phyloP scores from a whole-genome alignment of 2,888 invertebrate species.

The Entomobrya proxima region DNA sequence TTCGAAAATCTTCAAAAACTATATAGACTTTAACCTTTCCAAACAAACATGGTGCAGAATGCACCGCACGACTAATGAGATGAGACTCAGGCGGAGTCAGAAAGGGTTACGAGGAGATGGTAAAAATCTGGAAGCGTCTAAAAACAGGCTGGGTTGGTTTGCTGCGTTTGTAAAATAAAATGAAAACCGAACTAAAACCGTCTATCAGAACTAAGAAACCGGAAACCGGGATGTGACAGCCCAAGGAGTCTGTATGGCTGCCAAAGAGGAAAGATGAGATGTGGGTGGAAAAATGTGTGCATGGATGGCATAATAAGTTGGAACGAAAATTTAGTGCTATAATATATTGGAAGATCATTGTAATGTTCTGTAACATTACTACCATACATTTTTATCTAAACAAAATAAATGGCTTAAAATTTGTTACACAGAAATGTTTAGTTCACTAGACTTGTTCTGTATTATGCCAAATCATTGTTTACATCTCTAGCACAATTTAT shows the following conservation, averaged over 20 bases:
- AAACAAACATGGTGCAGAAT: slow-evolving; percentile 48
- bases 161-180: slow-evolving; percentile 58
- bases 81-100: slow-evolving; percentile 51
- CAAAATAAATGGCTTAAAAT: not conserved
- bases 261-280: slow-evolving; percentile 43
- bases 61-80: slow-evolving; percentile 62
- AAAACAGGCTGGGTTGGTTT: slow-evolving; percentile 29
- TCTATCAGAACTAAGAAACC: slow-evolving; percentile 63
- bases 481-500: no score
- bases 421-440: not conserved
- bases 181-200: slow-evolving; percentile 50
- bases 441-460: not conserved
- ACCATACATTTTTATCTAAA: not conserved
- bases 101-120: slow-evolving; percentile 44
- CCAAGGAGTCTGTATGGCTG: slow-evolving; percentile 55
- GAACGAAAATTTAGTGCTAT: not conserved
- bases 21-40: slow-evolving; percentile 43
- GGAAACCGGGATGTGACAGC: slow-evolving; percentile 62
- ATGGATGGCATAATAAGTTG: not conserved
- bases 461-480: no score
- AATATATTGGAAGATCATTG: no score
- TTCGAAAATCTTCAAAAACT: slow-evolving; percentile 3
- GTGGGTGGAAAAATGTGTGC: slow-evolving; percentile 31
- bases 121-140: slow-evolving; percentile 48
- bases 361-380: not conserved